phyloP scores from a whole-genome alignment of 1,140 invertebrate genomes.

The Heliconius congener region DNA sequence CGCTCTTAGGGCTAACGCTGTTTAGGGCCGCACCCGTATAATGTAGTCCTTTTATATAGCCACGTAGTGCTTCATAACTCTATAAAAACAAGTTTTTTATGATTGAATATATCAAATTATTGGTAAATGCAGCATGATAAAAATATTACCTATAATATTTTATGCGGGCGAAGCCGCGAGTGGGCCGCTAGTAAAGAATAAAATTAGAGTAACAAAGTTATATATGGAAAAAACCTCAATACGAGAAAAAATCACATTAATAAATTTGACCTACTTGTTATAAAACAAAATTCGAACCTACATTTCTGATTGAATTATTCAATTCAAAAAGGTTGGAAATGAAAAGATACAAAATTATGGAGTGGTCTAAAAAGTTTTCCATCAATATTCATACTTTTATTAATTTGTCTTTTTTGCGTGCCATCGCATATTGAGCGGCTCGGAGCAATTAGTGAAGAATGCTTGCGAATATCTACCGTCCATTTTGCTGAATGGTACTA shows the following conservation, averaged over 20 bases:
- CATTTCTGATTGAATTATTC: background rate
- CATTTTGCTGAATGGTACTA: constrained; percentile 56
- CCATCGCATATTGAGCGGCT: constrained; percentile 62
- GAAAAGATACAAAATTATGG: constrained; percentile 14
- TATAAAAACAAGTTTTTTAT: too few species aligned
- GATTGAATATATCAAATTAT: too few species aligned
- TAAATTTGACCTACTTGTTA: background rate
- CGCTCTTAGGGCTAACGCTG: too few species aligned
- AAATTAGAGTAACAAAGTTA: too few species aligned
- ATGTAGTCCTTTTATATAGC: too few species aligned
- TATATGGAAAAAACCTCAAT: too few species aligned
- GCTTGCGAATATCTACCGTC: constrained; percentile 59
- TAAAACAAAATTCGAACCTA: background rate
- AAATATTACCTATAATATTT: too few species aligned
- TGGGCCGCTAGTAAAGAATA: too few species aligned
- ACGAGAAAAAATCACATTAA: background rate
- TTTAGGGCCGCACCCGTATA: too few species aligned
- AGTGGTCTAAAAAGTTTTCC: constrained; percentile 42
- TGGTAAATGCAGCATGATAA: too few species aligned
- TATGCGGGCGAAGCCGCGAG: too few species aligned
- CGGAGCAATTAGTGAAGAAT: constrained; percentile 71
- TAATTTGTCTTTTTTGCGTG: constrained; percentile 69
- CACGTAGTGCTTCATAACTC: too few species aligned
- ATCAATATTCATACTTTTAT: constrained; percentile 69
- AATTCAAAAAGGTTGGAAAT: background rate